Base-by-base conservation (phyloP, 2,113 vertebrate genomes). In the Poeciliopsis retropinna region DNA sequence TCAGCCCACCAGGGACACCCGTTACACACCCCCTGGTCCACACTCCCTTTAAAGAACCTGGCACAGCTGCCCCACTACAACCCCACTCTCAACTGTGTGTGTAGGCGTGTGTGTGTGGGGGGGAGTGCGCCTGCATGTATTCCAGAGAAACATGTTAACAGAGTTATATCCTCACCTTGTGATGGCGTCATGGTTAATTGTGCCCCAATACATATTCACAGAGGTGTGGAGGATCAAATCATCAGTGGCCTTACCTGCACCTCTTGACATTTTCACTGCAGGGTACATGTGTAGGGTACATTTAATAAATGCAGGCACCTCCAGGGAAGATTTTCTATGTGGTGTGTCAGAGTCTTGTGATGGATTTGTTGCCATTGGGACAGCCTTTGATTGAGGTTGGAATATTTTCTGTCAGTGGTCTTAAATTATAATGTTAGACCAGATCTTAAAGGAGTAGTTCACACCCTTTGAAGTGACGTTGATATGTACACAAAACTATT, bases 1-100 rank as follows among this genome's bases (percentile, higher is more conserved):
- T 94, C 87, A 61, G 91, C 92, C 93, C 94, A 94, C 94, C 91
- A 91, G 94, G 94, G 94, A 95, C 93, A 94, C 92, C 94, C 92
- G 94, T 94, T 90, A 91, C 93, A 93, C 89, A 90, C 91, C 92
- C 91, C 92, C 92, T 86, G 87, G 92, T 93, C 93, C 88, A 89
- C 86, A 74, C 88, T 92, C 92, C 91, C 93, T 92, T 94, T 93
- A 93, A 93, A 93, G 91, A 93, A 92, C 91, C 92, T 94, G 93
- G 91, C 89, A 90, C 91, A 91, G 88, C 92, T 94, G 92, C 91
- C 91, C 87, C 87, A 82, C 90, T 83, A 88, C 91, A 91, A 91
- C 87, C 90, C 37, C 27, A 84, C 83, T 89, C 83, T 87, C 83
- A 51, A 82, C 73, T 78, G 80, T 73, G 83, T 81, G 73, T 85